Evolutionary conservation across 2,888 invertebrate species (phyloP), one percentile per base, ranked within the genome.

Genomic region (Pammene fasciana): DNA sequence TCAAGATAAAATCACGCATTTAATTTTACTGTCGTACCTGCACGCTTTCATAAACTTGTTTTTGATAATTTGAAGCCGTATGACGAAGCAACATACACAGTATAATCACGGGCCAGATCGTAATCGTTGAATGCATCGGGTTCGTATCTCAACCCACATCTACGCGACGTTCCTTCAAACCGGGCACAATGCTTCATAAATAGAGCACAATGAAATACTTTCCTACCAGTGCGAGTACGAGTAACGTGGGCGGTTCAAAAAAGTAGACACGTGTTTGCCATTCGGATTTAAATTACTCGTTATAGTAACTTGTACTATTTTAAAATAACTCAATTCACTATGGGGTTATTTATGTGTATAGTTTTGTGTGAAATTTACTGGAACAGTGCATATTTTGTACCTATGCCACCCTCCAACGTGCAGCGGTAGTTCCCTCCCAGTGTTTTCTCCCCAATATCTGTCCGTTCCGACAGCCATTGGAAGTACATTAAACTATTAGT

Each of bases 401-500:
- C 59, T 59, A 59, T 60, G 61, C 59, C 61, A 62, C 61, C 56
- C 65, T 67, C 70, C 59, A 59, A 46, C 55, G 59, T 68, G 70
- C 68, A 62, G 56, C 70, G 56, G 73, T 72, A 74, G 72, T 76
- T 80, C 80, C 83, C 84, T 82, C 79, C 77, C 60, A 52, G 60
- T 60, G 48, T 34, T 48, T 55, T 66, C 67, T 70, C 71, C 72
- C 72, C 71, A 62, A 54, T 65, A 45, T 48, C 73, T 80, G 80
- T 79, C 79, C 74, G 78, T 77, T n/a, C 82, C 73, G 77, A 76
- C 81, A 79, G 79, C 77, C 79, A 84, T 85, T 82, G 84, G 82
- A 81, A 86, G 86, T 88, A 84, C 86, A 89, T 88, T 88, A 87
- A 85, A 84, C 84, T 86, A 89, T 89, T 89, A 87, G 87, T 83